Evolutionary conservation across 2,113 vertebrate species (phyloP), one percentile per base, ranked within the genome.

Genomic region (Gallinago paraguaiae): DNA sequence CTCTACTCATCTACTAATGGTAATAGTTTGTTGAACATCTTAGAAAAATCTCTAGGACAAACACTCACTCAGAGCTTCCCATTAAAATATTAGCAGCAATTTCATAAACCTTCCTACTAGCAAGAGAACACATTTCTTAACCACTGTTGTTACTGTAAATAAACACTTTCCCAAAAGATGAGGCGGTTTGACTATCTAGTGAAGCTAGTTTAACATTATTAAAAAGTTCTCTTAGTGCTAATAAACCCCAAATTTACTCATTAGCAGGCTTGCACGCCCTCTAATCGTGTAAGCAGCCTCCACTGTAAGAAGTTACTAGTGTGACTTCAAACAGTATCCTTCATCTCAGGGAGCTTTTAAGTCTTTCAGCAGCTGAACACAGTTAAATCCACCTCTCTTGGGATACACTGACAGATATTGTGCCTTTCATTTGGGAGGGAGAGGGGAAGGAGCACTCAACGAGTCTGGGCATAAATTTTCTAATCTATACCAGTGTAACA

Each of bases 181-280:
- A 59, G 24, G 20, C 30, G 10, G 1, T 79, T 57, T 46, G 54
- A 28, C 61, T 60, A 45, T 56, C 27, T 25, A 30, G 10, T 4
- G 19, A 53, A 60, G 33, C 39, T 72, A 77, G 20, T 68, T 85
- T 64, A 74, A 57, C 17, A 27, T 27, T 8, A 70, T 4, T 68
- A 88, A 70, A 88, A 71, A 81, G 46, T 61, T 80, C 23, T 60
- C 50, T 69, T 59, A 7, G 28, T n/a, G 39, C 28, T 93, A 37
- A 60, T n/a, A 92, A 72, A 60, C 2, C 19, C 8, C 56, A 43
- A 35, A 60, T 78, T 70, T 64, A 60, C 39, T 84, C 33, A 51
- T 67, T 43, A 64, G 30, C 1, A 5, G 43, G 24, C 30, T 83
- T 31, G 9, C 1, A 0, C 0, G 0, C 27, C 43, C 46, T 74